Evolutionary conservation across 2,888 invertebrate genomes (phyloP).

Genomic region (Myathropa florea): DNA sequence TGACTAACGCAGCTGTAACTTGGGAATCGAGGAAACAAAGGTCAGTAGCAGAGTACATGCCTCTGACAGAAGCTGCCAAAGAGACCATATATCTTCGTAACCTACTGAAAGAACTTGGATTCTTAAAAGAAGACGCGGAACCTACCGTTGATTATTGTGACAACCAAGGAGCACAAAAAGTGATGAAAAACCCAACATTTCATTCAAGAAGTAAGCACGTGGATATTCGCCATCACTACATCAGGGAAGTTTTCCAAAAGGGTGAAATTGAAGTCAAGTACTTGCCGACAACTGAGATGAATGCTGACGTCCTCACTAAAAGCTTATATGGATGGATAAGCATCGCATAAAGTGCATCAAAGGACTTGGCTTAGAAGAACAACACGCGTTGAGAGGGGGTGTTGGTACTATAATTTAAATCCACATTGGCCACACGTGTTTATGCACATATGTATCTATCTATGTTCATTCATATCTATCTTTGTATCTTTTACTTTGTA

Average conservation of each 20-base stretch:
- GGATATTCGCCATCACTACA: not conserved
- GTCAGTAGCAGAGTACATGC: not conserved
- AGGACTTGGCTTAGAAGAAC: not conserved
- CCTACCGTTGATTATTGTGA: not conserved
- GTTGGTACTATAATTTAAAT: no score
- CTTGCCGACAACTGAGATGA: not conserved
- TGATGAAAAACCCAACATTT: not conserved
- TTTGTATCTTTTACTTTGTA: no score
- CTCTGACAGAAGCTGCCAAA: not conserved
- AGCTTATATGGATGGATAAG: not conserved
- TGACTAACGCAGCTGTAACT: not conserved
- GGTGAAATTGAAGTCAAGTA: not conserved
- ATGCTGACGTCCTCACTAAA: not conserved
- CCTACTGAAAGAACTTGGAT: not conserved
- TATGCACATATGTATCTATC: no score
- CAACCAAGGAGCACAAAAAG: not conserved
- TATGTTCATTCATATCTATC: no score
- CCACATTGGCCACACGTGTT: no score
- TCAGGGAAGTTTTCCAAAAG: not conserved
- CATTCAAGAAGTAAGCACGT: not conserved
- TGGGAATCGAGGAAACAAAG: not conserved
- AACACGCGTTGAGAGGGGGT: not conserved
- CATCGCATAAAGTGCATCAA: not conserved
- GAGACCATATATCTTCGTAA: not conserved
- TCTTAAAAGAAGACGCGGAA: not conserved